Evolutionary conservation across 2,888 invertebrate species (phyloP).

Genomic region (Fragum whitleyi): DNA sequence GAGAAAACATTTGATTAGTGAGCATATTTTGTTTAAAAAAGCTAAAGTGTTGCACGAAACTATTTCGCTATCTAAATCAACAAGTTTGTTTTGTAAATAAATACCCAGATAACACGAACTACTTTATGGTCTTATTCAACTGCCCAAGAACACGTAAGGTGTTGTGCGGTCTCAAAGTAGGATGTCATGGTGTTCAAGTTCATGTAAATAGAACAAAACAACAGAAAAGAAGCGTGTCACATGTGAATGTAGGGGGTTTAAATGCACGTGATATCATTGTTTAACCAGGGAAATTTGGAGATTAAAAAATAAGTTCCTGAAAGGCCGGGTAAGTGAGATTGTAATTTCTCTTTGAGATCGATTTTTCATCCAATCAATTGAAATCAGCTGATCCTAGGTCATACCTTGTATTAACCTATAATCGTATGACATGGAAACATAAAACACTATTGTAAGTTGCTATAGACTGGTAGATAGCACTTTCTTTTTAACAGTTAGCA

Average conservation of each 20-base stretch:
- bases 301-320: conserved; percentile 83
- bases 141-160: background rate
- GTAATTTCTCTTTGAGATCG: background rate
- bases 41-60: too few relatives aligned
- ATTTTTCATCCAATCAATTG: background rate
- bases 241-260: background rate
- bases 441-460: too few relatives aligned
- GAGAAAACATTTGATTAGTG: too few relatives aligned
- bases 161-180: background rate
- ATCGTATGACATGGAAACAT: too few relatives aligned
- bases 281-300: conserved; percentile 83
- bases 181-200: conserved; percentile 7
- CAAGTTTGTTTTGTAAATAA: too few relatives aligned
- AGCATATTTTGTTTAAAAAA: too few relatives aligned
- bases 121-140: conserved; percentile 20
- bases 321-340: conserved; percentile 80
- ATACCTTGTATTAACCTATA: too few relatives aligned
- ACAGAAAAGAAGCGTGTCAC: background rate
- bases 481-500: too few relatives aligned
- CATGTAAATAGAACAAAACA: conserved; percentile 1
- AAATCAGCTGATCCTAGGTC: conserved; percentile 1
- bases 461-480: too few relatives aligned
- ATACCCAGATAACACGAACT: background rate
- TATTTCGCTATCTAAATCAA: too few relatives aligned
- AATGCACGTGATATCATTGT: background rate